Evolutionary conservation across 2,113 vertebrate genomes (phyloP).

Genomic region (Anhinga rufa): DNA sequence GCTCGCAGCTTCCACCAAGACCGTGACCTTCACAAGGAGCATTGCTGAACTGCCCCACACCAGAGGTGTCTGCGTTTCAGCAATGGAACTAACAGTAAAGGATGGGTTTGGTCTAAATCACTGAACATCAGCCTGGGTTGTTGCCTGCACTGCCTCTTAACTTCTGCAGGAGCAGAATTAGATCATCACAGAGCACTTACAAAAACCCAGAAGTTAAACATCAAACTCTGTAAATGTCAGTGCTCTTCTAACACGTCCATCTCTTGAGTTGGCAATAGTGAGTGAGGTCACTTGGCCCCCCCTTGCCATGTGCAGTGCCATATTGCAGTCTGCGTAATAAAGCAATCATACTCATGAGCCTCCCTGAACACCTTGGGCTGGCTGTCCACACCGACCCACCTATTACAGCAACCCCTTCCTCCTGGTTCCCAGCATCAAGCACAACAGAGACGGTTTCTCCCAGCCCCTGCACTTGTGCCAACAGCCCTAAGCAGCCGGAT

Average conservation of each 20-base stretch:
- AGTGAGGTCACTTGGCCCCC: not conserved
- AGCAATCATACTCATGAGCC: rapidly evolving
- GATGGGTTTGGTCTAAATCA: not conserved
- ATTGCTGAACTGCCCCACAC: not conserved
- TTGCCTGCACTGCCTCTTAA: not conserved
- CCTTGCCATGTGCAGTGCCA: not conserved
- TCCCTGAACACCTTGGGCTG: not conserved
- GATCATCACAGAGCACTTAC: not conserved
- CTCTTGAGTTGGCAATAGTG: not conserved
- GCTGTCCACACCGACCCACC: not conserved
- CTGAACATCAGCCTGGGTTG: not conserved
- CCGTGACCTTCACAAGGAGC: not conserved
- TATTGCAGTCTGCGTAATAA: too few species aligned
- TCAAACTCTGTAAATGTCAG: not conserved
- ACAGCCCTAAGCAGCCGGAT: not conserved
- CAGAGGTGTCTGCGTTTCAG: not conserved
- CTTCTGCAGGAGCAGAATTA: not conserved
- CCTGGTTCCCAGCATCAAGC: not conserved
- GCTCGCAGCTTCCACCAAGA: not conserved
- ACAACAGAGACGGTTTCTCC: not conserved
- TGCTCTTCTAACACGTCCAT: not conserved
- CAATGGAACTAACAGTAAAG: not conserved
- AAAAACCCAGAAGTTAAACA: not conserved
- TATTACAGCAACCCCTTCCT: not conserved
- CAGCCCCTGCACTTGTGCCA: not conserved